A percentile compares a stretch with the other conserved stretches of the same genome.
Evolutionary conservation across 1,140 invertebrate genomes (phyloP).

Genomic region (Anthonomus grandis): DNA sequence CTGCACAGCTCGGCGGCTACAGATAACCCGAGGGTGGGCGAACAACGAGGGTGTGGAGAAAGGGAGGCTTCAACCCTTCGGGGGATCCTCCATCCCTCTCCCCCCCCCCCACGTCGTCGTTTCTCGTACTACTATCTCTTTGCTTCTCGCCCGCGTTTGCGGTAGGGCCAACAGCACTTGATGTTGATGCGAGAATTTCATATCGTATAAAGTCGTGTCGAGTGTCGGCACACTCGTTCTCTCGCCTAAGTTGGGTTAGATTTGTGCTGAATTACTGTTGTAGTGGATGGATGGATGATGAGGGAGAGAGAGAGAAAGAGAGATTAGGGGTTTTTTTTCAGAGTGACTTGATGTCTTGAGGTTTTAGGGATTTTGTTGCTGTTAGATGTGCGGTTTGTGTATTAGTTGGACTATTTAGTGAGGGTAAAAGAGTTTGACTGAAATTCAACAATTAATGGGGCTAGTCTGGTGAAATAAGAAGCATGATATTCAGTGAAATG

Average conservation of each 20-base stretch:
- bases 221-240: constrained; percentile 14
- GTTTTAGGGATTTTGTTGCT: too few species aligned
- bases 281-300: not conserved
- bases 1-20: constrained; percentile 11
- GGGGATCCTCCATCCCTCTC: constrained; percentile 5
- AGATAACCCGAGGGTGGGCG: constrained; percentile 6
- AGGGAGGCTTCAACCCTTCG: constrained; percentile 7
- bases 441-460: too few species aligned
- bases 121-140: constrained; percentile 5
- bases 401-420: too few species aligned
- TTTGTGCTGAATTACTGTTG: not conserved
- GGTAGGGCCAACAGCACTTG: constrained; percentile 20
- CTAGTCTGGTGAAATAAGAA: too few species aligned
- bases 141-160: constrained; percentile 12
- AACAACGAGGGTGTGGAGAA: not conserved
- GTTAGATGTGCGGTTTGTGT: too few species aligned
- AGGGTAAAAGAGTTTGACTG: too few species aligned
- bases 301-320: too few species aligned
- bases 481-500: too few species aligned
- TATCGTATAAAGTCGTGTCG: constrained; percentile 17
- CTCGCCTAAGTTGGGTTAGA: constrained; percentile 17
- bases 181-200: constrained; percentile 24
- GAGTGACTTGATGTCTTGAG: too few species aligned
- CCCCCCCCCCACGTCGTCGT: not conserved
- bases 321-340: too few species aligned